A percentile compares a stretch with the other conserved stretches of the same genome.
These are phyloP conservation scores for Drosophila austrosaltans DNA, from an alignment of 2,888 invertebrate species.

Conservation along the genomic window DNA sequence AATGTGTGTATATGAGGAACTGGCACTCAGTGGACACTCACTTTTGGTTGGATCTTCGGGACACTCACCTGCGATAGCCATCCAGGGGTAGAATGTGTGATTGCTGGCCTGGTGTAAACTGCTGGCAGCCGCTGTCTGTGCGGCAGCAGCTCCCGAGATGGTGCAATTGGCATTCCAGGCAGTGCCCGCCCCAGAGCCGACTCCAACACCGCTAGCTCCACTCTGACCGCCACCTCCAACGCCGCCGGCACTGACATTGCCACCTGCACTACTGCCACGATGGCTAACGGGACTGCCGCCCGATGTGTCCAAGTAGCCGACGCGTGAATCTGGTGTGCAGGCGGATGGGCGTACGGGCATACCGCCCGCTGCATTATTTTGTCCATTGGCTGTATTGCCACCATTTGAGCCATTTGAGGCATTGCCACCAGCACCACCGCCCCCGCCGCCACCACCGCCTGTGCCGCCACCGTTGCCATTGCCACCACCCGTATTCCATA, in stretches of 20 bases:
- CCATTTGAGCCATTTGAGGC: conserved; percentile 74
- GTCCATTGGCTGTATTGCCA: conserved; percentile 84
- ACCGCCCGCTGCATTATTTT: conserved; percentile 84
- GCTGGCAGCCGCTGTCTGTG: conserved; percentile 91
- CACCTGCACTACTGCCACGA: conserved; percentile 87
- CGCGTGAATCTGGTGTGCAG: conserved; percentile 94
- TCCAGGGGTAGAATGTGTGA: conserved; percentile 99
- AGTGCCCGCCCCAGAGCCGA: conserved; percentile 84
- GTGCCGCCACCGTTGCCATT: conserved; percentile 85
- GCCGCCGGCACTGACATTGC: conserved; percentile 83
- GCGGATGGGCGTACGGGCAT: conserved; percentile 92
- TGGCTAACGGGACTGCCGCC: conserved; percentile 88
- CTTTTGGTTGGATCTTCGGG: conserved; percentile 76
- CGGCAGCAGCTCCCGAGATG: conserved; percentile 90
- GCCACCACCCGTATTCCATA: conserved; percentile 85
- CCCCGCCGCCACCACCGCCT: conserved; percentile 86
- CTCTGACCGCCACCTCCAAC: conserved; percentile 88
- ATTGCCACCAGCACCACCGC: conserved; percentile 85
- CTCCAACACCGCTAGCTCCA: conserved; percentile 87
- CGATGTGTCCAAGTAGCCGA: conserved; percentile 91
- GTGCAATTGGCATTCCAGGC: conserved; percentile 96
- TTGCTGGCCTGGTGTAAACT: conserved; percentile 95
- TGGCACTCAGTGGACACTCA: conserved; percentile 59
- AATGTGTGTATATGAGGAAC: conserved; percentile 12
- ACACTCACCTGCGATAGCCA: conserved; percentile 98